These are phyloP conservation scores for Amblyornis subalaris DNA, from an alignment of 2,113 vertebrate genomes.

Conservation along the genomic window DNA sequence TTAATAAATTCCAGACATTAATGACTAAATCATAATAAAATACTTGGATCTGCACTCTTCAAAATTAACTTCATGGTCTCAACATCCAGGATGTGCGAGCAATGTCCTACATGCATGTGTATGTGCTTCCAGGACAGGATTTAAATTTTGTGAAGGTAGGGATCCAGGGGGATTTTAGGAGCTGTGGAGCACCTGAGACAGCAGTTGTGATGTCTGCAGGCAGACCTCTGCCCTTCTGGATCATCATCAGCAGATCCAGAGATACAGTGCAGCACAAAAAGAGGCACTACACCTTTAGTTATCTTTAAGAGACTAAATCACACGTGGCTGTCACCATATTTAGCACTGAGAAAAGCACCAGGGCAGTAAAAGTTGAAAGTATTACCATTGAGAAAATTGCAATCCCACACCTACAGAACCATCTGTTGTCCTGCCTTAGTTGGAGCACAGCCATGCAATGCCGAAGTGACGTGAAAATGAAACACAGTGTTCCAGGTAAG, in stretches of 20 bases:
- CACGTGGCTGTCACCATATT: not conserved
- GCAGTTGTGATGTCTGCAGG: not conserved
- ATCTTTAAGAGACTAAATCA: not conserved
- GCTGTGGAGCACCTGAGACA: not conserved
- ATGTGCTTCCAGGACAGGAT: not conserved
- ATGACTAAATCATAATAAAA: not conserved
- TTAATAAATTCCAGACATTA: not conserved
- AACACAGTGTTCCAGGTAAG: not conserved
- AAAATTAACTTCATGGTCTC: not conserved
- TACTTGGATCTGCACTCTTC: not conserved
- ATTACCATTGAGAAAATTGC: not conserved
- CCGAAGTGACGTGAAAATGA: not conserved
- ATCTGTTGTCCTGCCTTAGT: not conserved
- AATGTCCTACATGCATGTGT: fast-evolving
- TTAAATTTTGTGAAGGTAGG: not conserved
- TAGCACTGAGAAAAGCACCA: not conserved
- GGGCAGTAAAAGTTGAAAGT: not conserved
- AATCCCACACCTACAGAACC: not conserved
- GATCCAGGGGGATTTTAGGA: not conserved
- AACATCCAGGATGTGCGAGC: not conserved
- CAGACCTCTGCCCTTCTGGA: not conserved
- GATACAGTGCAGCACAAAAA: not conserved
- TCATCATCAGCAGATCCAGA: not conserved
- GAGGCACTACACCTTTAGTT: too few species aligned
- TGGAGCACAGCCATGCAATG: not conserved